Evolutionary conservation across 2,888 invertebrate species (phyloP), one percentile per base, ranked within the genome.

Genomic region (Phyllotreta striolata): DNA sequence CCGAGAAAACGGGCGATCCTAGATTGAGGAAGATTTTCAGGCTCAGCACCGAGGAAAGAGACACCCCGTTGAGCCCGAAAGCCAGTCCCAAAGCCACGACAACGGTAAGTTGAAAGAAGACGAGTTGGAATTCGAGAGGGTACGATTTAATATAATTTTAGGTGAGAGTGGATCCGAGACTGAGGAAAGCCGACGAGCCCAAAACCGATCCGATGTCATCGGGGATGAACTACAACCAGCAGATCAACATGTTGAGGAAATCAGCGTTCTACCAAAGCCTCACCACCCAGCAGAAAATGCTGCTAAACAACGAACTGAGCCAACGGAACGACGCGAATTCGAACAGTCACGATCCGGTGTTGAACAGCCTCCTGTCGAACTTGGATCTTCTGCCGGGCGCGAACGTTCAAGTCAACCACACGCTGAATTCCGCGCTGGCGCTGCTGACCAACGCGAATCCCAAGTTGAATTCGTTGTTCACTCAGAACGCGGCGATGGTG

Each of bases 21-120:
- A 86, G 93, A 60, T 77, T 93, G 66, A 83, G 89, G 66, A 90
- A 89, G 80, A 90, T 93, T 59, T 90, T 92, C 77, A 85, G 91
- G 59, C 78, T 91, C 66, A 85, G 88, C 59, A 70, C 76, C 1
- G 88, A 89, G 12, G 85, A 89, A 69, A 85, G 83, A 37, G 84
- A 84, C 66, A 84, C 84, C 10, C 87, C 86, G 35, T 86, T 88
- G 76, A 87, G 88, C 62, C 87, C 85, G 60, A 80, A 78, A 61
- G 76, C 77, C 9, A 79, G 71, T 62, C 79, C 70, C 3, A 76
- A 77, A 85, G 87, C 65, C 80, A 86, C 52, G 24, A 14, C 52
- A 6, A 12, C 52, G 1, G 52, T 9, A 76, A 78, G 47, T 14
- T 54, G 38, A 39, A 1, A 24, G 24, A 24, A 24, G 4, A 24